Percentiles rank a stretch among this genome's conserved stretches.
Evolutionary conservation across 1,140 invertebrate genomes (phyloP).

Genomic region (Drosophila nigromelanica): DNA sequence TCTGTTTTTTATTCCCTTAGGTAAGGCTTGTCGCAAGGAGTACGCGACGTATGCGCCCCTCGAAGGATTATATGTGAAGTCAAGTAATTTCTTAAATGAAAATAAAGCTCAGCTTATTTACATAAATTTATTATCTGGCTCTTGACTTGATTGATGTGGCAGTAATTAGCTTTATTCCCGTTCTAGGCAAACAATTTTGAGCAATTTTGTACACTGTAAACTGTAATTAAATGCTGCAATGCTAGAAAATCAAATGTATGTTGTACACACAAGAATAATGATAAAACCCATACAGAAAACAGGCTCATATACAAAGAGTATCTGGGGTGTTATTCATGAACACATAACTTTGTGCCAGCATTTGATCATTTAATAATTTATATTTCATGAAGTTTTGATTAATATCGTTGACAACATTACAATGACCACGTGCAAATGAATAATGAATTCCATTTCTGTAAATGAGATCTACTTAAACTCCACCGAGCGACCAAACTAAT

Average conservation of each 20-base stretch:
- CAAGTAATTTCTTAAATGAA: constrained; percentile 47
- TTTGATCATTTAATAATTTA: background rate
- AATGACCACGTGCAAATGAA: background rate
- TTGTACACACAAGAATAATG: background rate
- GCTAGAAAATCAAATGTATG: background rate
- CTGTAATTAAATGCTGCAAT: background rate
- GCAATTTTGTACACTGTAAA: background rate
- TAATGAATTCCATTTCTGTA: background rate
- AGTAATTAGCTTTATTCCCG: constrained; percentile 43
- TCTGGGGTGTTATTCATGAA: no score
- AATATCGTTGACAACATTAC: background rate
- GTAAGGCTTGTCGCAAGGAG: constrained; percentile 10
- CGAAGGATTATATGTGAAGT: constrained; percentile 48
- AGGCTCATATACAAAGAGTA: no score
- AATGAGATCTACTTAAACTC: background rate
- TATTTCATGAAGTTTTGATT: background rate
- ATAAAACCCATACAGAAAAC: no score
- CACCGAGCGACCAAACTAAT: background rate
- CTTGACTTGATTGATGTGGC: constrained; percentile 46
- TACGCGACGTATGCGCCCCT: constrained; percentile 17
- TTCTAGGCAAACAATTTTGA: constrained; percentile 11
- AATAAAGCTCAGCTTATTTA: constrained; percentile 33
- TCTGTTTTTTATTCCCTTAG: background rate
- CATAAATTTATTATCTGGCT: constrained; percentile 18
- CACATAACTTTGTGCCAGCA: no score